These are phyloP conservation scores for Caerostris extrusa DNA, from an alignment of 1,140 invertebrate genomes.

Conservation along the genomic window DNA sequence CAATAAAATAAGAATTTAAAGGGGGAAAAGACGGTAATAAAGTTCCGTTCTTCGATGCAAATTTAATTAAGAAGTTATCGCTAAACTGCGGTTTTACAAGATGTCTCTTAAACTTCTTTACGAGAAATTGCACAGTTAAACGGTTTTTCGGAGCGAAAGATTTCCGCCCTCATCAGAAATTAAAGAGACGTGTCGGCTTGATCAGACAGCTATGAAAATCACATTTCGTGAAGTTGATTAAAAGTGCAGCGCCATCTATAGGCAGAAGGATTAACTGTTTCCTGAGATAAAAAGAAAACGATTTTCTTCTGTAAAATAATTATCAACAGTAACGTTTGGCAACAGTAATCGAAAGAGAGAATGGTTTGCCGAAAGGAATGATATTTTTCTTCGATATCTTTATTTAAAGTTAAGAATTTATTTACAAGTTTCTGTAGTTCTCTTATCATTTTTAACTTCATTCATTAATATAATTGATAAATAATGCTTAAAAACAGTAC, in stretches of 20 bases:
- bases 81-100: conserved; percentile 33
- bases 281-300: neutral
- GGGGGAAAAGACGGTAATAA: neutral
- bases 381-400: too few relatives aligned
- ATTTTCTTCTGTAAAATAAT: too few relatives aligned
- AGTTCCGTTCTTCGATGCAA: neutral
- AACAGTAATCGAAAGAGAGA: too few relatives aligned
- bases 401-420: too few relatives aligned
- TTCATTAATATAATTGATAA: too few relatives aligned
- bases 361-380: too few relatives aligned
- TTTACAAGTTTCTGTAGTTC: too few relatives aligned
- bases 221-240: neutral
- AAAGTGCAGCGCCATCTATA: neutral
- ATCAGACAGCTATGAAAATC: conserved; percentile 17
- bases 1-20: neutral
- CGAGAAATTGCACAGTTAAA: neutral
- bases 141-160: neutral
- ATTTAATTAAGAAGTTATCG: conserved; percentile 33
- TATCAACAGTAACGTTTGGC: too few relatives aligned
- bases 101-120: conserved; percentile 24
- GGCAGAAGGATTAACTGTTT: neutral
- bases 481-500: too few relatives aligned
- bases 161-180: neutral
- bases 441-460: too few relatives aligned
- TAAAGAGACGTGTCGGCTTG: neutral